phyloP scores from a whole-genome alignment of 2,797 vertebrate species.

The Mionectes olivaceus region DNA sequence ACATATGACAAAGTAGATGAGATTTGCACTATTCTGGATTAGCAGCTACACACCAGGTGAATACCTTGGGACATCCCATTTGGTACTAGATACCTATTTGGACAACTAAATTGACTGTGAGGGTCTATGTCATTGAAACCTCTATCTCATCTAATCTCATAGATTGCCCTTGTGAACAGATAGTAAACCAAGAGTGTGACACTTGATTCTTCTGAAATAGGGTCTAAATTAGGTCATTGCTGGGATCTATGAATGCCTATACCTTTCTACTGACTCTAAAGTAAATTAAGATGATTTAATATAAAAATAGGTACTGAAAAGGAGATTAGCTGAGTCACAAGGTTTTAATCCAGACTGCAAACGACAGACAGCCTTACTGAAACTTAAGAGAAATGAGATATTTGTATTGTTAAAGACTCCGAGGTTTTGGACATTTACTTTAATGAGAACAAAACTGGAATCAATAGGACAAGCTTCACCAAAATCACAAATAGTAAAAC shows the following conservation, averaged over 20 bases:
- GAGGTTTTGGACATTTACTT: neutral
- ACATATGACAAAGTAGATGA: neutral
- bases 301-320: neutral
- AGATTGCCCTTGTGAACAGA: neutral
- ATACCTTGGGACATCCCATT: neutral
- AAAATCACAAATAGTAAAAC: neutral
- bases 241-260: neutral
- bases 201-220: neutral
- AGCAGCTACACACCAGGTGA: neutral
- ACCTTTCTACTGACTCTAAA: neutral
- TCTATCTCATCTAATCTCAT: neutral
- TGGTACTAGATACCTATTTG: neutral
- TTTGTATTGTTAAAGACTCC: neutral
- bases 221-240: neutral
- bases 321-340: neutral
- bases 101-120: neutral
- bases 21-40: neutral
- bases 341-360: neutral
- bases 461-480: neutral
- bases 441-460: neutral
- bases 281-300: neutral
- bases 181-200: neutral
- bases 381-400: neutral
- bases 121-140: neutral
- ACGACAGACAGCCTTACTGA: neutral